phyloP scores from a whole-genome alignment of 2,888 invertebrate species.

The Hedychridium roseum region DNA sequence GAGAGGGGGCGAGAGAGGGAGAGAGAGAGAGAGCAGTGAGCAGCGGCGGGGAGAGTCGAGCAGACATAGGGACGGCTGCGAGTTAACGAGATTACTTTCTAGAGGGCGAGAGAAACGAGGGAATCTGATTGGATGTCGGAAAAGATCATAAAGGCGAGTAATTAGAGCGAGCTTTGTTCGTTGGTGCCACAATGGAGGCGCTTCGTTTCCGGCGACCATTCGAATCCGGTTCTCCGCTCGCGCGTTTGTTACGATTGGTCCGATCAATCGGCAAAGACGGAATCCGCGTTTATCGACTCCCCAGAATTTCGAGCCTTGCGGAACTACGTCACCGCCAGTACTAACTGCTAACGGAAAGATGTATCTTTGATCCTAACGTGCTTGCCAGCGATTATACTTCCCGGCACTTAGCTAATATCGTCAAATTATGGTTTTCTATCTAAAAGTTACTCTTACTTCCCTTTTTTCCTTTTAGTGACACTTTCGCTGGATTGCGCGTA shows the following conservation, averaged over 20 bases:
- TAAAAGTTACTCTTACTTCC: too few relatives aligned
- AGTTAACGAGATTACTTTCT: conserved; percentile 55
- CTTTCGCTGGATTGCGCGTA: too few relatives aligned
- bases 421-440: too few relatives aligned
- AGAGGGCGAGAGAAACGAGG: conserved; percentile 50
- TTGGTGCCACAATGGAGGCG: conserved; percentile 30
- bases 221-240: too few relatives aligned
- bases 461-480: too few relatives aligned
- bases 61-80: conserved; percentile 35
- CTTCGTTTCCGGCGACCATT: conserved; percentile 28
- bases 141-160: conserved; percentile 59
- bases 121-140: conserved; percentile 56
- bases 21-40: conserved; percentile 22
- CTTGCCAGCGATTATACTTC: neutral
- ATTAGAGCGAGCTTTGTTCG: conserved; percentile 57
- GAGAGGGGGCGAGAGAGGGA: conserved; percentile 19
- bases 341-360: too few relatives aligned
- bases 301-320: neutral
- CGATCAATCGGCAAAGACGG: too few relatives aligned
- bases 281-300: too few relatives aligned
- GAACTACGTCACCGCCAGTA: neutral
- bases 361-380: neutral
- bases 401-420: too few relatives aligned
- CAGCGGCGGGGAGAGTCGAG: conserved; percentile 19
- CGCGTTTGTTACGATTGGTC: too few relatives aligned